Evolutionary conservation across 2,888 invertebrate species (phyloP).

Genomic region (Hypercompe scribonia): DNA sequence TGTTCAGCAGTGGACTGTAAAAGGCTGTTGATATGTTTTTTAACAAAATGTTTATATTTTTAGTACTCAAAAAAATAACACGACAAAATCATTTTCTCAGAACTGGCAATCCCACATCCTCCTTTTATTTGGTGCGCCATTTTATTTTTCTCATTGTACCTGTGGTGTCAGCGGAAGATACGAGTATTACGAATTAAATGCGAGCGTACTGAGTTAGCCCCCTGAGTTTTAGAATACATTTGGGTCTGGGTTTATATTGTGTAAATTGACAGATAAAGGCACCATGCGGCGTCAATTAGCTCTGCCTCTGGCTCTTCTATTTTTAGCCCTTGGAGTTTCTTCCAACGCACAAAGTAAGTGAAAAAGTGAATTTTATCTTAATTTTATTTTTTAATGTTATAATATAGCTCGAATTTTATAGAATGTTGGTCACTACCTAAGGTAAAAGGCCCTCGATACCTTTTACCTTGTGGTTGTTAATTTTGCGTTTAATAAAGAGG

Average conservation of each 20-base stretch:
- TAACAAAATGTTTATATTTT: too few species aligned
- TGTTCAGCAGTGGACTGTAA: too few species aligned
- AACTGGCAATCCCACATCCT: background rate
- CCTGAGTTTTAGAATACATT: background rate
- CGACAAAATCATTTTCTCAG: too few species aligned
- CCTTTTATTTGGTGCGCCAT: conserved; percentile 8
- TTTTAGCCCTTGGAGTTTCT: conserved; percentile 69
- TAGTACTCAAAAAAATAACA: too few species aligned
- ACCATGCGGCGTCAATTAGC: conserved; percentile 50
- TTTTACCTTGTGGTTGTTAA: conserved; percentile 30
- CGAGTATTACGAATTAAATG: background rate
- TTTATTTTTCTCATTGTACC: conserved; percentile 22
- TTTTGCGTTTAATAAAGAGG: conserved; percentile 35
- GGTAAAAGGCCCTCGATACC: background rate
- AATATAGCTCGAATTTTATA: background rate
- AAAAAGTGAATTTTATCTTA: background rate
- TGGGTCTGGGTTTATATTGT: conserved; percentile 21
- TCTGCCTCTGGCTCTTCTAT: conserved; percentile 67
- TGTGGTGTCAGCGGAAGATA: background rate
- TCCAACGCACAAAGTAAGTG: conserved; percentile 74
- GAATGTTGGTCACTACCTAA: background rate
- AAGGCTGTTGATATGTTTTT: too few species aligned
- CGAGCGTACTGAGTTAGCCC: background rate
- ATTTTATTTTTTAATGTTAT: background rate
- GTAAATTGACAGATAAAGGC: conserved; percentile 19